Evolutionary conservation across 1,140 invertebrate species (phyloP).

Genomic region (Ptiloglossa arizonensis): DNA sequence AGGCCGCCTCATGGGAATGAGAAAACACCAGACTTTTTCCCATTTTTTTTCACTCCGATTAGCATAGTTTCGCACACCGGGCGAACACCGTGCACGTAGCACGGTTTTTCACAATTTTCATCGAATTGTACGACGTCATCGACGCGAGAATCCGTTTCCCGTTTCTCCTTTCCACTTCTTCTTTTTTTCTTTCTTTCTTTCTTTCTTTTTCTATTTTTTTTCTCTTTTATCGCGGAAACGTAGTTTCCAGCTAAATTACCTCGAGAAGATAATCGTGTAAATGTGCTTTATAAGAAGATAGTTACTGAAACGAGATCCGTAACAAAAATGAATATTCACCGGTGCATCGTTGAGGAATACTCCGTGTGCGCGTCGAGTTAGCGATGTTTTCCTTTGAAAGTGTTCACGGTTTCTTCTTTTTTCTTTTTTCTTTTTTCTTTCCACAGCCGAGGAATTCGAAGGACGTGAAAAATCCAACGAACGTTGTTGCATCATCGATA

Average conservation of each 20-base stretch:
- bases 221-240: neutral
- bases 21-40: constrained; percentile 8
- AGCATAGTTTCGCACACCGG: neutral
- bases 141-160: neutral
- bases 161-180: too few species aligned
- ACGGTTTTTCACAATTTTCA: neutral
- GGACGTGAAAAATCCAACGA: too few species aligned
- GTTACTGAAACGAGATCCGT: neutral
- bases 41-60: constrained; percentile 2
- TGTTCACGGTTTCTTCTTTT: too few species aligned
- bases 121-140: neutral
- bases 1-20: constrained; percentile 16
- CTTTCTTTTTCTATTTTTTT: too few species aligned
- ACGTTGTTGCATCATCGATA: neutral
- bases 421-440: too few species aligned
- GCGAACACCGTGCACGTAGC: neutral
- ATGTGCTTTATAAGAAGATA: neutral
- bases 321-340: too few species aligned
- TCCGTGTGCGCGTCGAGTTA: too few species aligned
- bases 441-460: too few species aligned
- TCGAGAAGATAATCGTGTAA: neutral
- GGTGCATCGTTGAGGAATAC: too few species aligned
- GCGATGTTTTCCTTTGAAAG: too few species aligned
- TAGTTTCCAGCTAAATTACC: neutral
- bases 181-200: too few species aligned